A percentile compares a stretch with the other conserved stretches of the same genome.
These are phyloP conservation scores for Pandion haliaetus DNA, from an alignment of 2,113 vertebrate species.

Conservation along the genomic window DNA sequence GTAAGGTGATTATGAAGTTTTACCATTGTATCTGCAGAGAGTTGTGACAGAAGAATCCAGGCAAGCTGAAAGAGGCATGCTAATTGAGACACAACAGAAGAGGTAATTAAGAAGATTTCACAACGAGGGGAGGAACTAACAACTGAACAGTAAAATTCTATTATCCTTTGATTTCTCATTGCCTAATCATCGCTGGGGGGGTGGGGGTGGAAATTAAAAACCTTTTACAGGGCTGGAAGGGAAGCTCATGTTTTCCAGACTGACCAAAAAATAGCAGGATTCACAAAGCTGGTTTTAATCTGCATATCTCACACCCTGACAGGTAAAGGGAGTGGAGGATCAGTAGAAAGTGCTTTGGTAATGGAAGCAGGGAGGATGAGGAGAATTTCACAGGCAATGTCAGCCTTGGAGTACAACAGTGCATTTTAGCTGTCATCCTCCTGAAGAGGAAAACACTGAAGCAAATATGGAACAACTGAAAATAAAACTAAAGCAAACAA, in stretches of 20 bases:
- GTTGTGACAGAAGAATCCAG: not conserved
- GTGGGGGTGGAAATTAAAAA: not conserved
- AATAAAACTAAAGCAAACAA: not conserved
- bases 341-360: not conserved
- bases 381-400: not conserved
- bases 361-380: not conserved
- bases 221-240: not conserved
- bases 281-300: not conserved
- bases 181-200: not conserved
- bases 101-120: not conserved
- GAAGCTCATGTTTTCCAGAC: not conserved
- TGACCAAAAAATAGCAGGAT: not conserved
- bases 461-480: not conserved
- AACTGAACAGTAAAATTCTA: not conserved
- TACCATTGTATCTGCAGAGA: not conserved
- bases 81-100: not conserved
- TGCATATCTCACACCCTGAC: not conserved
- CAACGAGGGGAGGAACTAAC: not conserved
- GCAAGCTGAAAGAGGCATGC: not conserved
- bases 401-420: not conserved
- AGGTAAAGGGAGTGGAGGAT: not conserved
- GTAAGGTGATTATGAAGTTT: not conserved
- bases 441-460: not conserved
- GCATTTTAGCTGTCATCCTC: not conserved
- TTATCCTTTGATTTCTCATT: not conserved